Base-by-base conservation (phyloP, 2,113 vertebrate species). In the Pristiophorus japonicus region DNA sequence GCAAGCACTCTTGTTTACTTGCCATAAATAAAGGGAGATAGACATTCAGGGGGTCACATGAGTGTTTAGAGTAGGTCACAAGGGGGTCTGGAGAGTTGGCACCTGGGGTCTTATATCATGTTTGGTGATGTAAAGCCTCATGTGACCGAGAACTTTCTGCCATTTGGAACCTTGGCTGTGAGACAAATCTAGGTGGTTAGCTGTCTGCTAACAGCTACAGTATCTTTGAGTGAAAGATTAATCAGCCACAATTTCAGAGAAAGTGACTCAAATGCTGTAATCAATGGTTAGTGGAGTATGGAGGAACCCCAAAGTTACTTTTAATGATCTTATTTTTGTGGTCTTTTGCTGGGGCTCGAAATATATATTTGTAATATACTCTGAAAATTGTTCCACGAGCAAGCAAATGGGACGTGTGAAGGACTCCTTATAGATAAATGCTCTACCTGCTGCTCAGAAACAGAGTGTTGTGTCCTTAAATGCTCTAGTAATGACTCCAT, bases 111-210 rank as follows among this genome's bases (percentile, higher is more conserved):
- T 65, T 66, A 66, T 45, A 66, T 94, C 38, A 66, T 94, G 10
- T 65, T 66, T 42, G 63, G 38, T 67, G 30, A 66, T 94, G 90
- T 38, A 93, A 93, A 93, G 30, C 62, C 62, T 65, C n/a, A 20
- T 63, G 90, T 65, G 90, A 93, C n/a, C 55, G 38, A 42, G 90
- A 65, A 93, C n/a, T 63, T 92, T 66, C 62, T 66, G 38, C 8
- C 63, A 45, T 94, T 67, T 66, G n/a, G 38, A 67, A 94, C 16
- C 63, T 94, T 94, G 87, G 90, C 91, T 67, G 8, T 42, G 38
- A 94, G 63, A 45, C 90, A 92, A 94, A 42, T 45, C 91, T 67
- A 94, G 91, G 38, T 94, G n/a, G 65, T 94, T 42, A 70, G 65
- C 42, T 70, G 93, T 27, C 65, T 30, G 42, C n/a, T 45, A 34